phyloP scores from a whole-genome alignment of 2,888 invertebrate genomes.

The Calephelis perditalis region DNA sequence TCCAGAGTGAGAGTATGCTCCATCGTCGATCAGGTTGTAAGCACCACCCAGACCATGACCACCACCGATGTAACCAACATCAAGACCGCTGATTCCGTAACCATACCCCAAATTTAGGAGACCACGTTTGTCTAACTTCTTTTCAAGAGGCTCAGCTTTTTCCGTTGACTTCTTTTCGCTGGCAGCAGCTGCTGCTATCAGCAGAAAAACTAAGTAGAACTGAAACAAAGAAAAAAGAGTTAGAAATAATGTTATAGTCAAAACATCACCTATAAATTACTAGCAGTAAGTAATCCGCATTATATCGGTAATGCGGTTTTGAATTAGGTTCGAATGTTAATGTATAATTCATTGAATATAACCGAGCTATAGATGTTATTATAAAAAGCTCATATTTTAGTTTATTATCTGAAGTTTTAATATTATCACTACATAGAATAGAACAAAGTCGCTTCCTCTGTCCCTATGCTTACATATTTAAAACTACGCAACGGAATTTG shows the following conservation, averaged over 20 bases:
- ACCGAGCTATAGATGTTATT: too few relatives aligned
- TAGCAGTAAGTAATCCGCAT: too few relatives aligned
- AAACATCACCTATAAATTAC: too few relatives aligned
- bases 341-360: too few relatives aligned
- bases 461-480: too few relatives aligned
- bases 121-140: conserved; percentile 90
- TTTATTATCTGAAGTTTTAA: too few relatives aligned
- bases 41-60: conserved; percentile 79
- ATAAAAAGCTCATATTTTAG: too few relatives aligned
- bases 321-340: too few relatives aligned
- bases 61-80: conserved; percentile 83
- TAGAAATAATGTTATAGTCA: neutral
- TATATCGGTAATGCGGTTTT: too few relatives aligned
- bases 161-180: conserved; percentile 80
- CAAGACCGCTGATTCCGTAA: conserved; percentile 86
- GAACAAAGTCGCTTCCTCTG: too few relatives aligned
- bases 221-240: conserved; percentile 49
- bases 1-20: conserved; percentile 37
- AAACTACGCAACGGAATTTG: too few relatives aligned
- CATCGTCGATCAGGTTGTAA: conserved; percentile 59
- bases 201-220: conserved; percentile 86
- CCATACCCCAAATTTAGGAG: conserved; percentile 88
- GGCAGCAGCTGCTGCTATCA: conserved; percentile 85
- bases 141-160: conserved; percentile 80
- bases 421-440: too few relatives aligned